Base-by-base conservation (phyloP, 2,113 vertebrate genomes). In the Tychaedon coryphoeus region DNA sequence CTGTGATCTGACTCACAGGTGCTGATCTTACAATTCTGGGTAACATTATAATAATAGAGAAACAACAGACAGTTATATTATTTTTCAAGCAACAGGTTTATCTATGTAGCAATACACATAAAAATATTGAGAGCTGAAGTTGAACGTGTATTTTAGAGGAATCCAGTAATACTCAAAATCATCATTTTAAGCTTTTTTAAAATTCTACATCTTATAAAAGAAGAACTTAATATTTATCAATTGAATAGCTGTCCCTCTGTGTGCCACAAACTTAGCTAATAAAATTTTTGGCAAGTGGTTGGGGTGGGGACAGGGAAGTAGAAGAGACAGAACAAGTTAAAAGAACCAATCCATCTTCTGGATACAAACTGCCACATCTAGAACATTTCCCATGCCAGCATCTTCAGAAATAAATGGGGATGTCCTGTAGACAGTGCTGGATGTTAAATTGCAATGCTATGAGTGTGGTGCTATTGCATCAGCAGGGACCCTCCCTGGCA, bases 1-100 rank as follows among this genome's bases (percentile, higher is more conserved):
- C 92, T 95, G 84, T 48, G 56, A 67, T 81, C 76, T 95, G 94
- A 95, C 70, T 95, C 95, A 95, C 54, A 61, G 73, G 66, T 87
- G 58, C 56, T 73, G 76, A 71, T 81, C 42, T 91, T 67, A 67
- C 57, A 81, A 42, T 36, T 66, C 65, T 34, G 48, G 14, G 43
- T 85, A 78, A 84, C 19, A 40, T 38, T 73, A 66, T 70, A 51
- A 67, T 38, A 79, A 66, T 0, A 80, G 43, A 79, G 48, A 76
- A 93, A 86, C 31, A 88, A 51, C 2, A 74, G 47, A 60, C 28
- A 60, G 28, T 12, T 4, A 25, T 20, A 10, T 17, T 43, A 13
- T 47, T 74, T 61, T 43, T 42, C 60, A 67, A 72, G n/a, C 22
- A 66, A 18, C 10, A 24, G 43, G 13, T 77, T 57, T 31, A 51